phyloP scores from a whole-genome alignment of 1,140 invertebrate species.

The Aporrectodea caliginosa region DNA sequence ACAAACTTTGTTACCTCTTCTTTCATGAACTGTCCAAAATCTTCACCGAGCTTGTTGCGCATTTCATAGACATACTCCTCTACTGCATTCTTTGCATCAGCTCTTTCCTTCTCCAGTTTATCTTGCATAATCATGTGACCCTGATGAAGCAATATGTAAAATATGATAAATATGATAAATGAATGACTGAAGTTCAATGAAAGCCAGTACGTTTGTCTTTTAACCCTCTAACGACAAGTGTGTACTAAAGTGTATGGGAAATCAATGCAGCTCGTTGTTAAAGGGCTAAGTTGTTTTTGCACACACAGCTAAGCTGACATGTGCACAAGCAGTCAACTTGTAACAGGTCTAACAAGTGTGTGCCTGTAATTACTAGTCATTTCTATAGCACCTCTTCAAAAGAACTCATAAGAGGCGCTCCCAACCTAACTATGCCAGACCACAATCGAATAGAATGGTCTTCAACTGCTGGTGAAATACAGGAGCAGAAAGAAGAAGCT shows the following conservation, averaged over 20 bases:
- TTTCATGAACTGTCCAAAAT: constrained; percentile 71
- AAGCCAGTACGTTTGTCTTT: background rate
- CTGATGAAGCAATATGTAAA: constrained; percentile 50
- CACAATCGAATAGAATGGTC: too few species aligned
- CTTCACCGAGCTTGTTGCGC: constrained; percentile 73
- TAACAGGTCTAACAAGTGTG: too few species aligned
- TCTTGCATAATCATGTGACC: constrained; percentile 82
- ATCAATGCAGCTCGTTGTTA: too few species aligned
- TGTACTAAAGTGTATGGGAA: too few species aligned
- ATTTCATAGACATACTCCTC: constrained; percentile 98
- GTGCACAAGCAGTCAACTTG: background rate
- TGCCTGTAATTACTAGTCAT: too few species aligned
- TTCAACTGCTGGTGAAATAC: too few species aligned
- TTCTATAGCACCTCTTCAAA: too few species aligned
- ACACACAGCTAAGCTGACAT: background rate
- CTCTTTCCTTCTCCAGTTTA: constrained; percentile 85
- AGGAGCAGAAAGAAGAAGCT: too few species aligned
- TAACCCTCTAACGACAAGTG: too few species aligned
- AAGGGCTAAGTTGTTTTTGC: too few species aligned
- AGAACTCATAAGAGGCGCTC: too few species aligned
- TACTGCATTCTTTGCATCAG: constrained; percentile 90
- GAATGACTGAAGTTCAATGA: background rate
- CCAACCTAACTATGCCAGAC: too few species aligned
- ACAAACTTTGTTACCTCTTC: constrained; percentile 60
- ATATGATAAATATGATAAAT: background rate